These are phyloP conservation scores for Drosophila tsacasi DNA, from an alignment of 1,140 invertebrate species.

Conservation along the genomic window DNA sequence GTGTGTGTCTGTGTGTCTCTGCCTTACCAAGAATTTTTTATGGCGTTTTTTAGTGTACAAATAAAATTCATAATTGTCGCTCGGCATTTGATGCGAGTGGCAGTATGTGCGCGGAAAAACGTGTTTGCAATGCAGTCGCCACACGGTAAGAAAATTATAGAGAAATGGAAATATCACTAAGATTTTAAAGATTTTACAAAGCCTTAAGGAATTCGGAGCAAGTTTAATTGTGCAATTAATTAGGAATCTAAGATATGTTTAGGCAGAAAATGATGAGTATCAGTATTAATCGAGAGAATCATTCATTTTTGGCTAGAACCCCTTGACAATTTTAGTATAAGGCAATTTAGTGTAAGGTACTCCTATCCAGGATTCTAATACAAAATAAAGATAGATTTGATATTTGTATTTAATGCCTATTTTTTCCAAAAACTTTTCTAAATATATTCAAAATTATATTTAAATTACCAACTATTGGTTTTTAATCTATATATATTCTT, in stretches of 20 bases:
- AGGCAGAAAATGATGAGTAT: no score
- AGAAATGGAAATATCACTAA: background rate
- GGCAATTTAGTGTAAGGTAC: no score
- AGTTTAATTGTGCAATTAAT: no score
- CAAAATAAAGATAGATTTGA: background rate
- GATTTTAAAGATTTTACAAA: background rate
- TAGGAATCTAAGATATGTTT: background rate
- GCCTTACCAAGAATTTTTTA: constrained; percentile 79
- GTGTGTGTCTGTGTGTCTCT: constrained; percentile 54
- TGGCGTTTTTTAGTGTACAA: constrained; percentile 65
- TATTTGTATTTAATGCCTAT: no score
- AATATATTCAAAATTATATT: no score
- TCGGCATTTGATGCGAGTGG: constrained; percentile 47
- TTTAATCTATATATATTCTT: no score
- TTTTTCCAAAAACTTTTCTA: no score
- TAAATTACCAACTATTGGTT: no score
- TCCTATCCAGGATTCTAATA: background rate
- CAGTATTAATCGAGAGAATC: background rate
- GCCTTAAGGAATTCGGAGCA: background rate
- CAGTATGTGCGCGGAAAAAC: constrained; percentile 49
- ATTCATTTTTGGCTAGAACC: background rate
- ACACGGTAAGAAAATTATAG: constrained; percentile 34
- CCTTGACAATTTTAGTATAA: background rate
- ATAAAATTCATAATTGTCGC: constrained; percentile 79
- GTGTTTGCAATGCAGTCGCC: constrained; percentile 53